These are phyloP conservation scores for Cephalopholis sonnerati DNA, from an alignment of 2,113 vertebrate species.

Conservation along the genomic window DNA sequence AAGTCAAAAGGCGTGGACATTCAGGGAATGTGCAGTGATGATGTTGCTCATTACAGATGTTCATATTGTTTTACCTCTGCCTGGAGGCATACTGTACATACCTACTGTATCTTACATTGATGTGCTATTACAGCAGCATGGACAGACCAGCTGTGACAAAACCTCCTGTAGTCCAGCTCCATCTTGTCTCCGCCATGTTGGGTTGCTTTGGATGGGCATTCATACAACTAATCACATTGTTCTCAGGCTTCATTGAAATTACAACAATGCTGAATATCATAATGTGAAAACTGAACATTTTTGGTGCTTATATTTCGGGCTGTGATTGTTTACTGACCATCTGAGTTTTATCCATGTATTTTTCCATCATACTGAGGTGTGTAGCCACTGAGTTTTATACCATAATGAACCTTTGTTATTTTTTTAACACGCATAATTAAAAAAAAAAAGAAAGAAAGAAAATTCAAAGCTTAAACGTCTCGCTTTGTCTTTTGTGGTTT, in stretches of 20 bases:
- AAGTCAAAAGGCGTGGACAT: not conserved
- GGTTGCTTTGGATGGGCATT: not conserved
- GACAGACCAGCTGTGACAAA: not conserved
- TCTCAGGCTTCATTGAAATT: not conserved
- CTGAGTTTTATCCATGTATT: not conserved
- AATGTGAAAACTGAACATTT: constrained; percentile 39
- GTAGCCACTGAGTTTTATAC: not conserved
- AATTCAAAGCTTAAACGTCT: not conserved
- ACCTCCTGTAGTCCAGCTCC: not conserved
- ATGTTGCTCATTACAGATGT: not conserved
- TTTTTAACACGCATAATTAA: constrained; percentile 41
- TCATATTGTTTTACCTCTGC: not conserved
- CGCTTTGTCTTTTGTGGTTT: not conserved
- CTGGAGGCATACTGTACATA: not conserved
- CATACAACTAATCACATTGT: not conserved
- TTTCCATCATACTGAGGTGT: not conserved
- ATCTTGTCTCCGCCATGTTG: not conserved
- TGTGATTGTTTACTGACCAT: constrained; percentile 16
- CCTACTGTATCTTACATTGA: constrained; percentile 2
- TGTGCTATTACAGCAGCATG: not conserved
- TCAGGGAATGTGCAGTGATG: not conserved
- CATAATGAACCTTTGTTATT: not conserved
- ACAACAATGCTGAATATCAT: not conserved
- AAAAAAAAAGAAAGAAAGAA: constrained; percentile 15
- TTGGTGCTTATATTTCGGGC: constrained; percentile 2